phyloP scores from a whole-genome alignment of 2,888 invertebrate genomes.

The Biston betularia region DNA sequence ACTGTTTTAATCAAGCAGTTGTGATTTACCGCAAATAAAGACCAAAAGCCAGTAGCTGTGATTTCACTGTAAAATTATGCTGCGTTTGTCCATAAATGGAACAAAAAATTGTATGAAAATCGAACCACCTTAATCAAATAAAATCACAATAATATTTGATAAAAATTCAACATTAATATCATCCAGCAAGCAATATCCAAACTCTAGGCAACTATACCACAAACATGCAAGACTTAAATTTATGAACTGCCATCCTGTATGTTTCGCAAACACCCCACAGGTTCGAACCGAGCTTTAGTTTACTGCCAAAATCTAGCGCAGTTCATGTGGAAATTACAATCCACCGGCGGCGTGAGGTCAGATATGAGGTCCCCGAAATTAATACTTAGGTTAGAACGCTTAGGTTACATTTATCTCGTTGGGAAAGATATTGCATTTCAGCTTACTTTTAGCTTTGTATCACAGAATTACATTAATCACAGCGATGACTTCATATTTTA shows the following conservation, averaged over 20 bases:
- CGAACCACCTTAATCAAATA: too few relatives aligned
- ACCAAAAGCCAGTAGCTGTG: too few relatives aligned
- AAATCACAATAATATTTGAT: too few relatives aligned
- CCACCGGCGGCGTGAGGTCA: constrained; percentile 5
- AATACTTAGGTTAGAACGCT: constrained; percentile 8
- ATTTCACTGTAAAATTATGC: too few relatives aligned
- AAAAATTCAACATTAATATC: too few relatives aligned
- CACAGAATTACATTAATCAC: too few relatives aligned
- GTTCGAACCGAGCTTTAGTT: constrained; percentile 23
- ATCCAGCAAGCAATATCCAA: not conserved
- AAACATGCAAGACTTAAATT: constrained; percentile 4
- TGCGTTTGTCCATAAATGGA: too few relatives aligned
- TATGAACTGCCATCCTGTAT: constrained; percentile 13
- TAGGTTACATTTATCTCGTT: not conserved
- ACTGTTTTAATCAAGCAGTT: too few relatives aligned
- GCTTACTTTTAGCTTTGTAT: not conserved
- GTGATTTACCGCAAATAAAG: too few relatives aligned
- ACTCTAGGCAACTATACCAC: not conserved
- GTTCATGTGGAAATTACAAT: constrained; percentile 24
- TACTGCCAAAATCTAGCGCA: constrained; percentile 31
- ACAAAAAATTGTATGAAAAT: too few relatives aligned
- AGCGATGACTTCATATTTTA: too few relatives aligned
- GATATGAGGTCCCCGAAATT: constrained; percentile 9
- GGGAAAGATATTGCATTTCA: not conserved
- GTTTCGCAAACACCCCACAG: constrained; percentile 24